Evolutionary conservation across 2,113 vertebrate genomes (phyloP), one percentile per base, ranked within the genome.

Genomic region (Spea multiplicata): DNA sequence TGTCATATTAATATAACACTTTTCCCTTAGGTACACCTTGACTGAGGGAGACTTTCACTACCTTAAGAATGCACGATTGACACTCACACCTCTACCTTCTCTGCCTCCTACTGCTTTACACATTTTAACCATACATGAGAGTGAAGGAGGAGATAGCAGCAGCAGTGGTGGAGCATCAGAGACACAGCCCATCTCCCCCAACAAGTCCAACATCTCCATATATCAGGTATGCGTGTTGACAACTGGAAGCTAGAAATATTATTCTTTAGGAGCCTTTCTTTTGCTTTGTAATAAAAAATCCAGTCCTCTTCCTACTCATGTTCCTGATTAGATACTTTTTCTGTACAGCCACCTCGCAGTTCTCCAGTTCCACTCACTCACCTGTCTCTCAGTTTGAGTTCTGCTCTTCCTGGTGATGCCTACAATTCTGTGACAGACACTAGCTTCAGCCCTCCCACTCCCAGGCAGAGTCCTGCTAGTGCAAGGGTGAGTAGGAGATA

Each of bases 21-120:
- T 30, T 30, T 44, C 3, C 17, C 52, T 0, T 86, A 99, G 97
- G 91, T 99, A 98, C 86, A 99, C 97, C 0, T 91, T 99, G 86
- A 99, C 97, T 0, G 97, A 99, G 79, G 97, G 97, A 0, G 97
- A 99, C 71, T 99, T 98, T 82, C 97, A 99, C 86, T 97, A 98
- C 87, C 88, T 99, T 83, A 99, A 99, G 91, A 99, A 99, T 0
- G 96, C 97, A 1, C 93, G 97, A 17, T 94, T 99, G 84, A 98
- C 94, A 1, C 94, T 97, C 88, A 93, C 98, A 77, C 94, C 95
- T 86, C 89, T 98, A 45, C 87, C 93, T 4, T 81, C 93, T 0
- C 16, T 79, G 44, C 94, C 95, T 0, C 89, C 96, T 0, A 91
- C 95, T 0, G 89, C 93, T 71, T 94, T 99, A 75, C 96, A 95